These are phyloP conservation scores for Drymonia ruficornis DNA, from an alignment of 2,888 invertebrate species.

Conservation along the genomic window DNA sequence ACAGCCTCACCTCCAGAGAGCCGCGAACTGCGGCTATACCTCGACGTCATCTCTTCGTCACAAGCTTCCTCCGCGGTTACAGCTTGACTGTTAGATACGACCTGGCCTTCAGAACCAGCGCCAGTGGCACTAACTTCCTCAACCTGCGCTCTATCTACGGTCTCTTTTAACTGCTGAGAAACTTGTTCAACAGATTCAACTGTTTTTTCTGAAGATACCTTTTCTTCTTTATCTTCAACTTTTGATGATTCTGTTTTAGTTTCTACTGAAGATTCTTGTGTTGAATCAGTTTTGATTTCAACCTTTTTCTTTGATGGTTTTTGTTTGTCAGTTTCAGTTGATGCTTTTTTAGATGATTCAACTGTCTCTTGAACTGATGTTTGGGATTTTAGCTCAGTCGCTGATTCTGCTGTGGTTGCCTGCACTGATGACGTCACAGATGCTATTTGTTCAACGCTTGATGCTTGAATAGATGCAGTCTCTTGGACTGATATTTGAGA, in stretches of 20 bases:
- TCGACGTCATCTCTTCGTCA: conserved; percentile 83
- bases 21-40: conserved; percentile 86
- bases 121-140: conserved; percentile 43
- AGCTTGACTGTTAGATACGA: conserved; percentile 64
- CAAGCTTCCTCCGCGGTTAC: conserved; percentile 65
- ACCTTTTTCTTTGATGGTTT: conserved; percentile 15
- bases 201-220: conserved; percentile 9
- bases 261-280: conserved; percentile 1
- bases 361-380: conserved; percentile 26
- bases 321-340: conserved; percentile 21
- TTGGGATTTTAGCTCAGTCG: conserved; percentile 24
- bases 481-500: conserved; percentile 19
- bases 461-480: conserved; percentile 12
- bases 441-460: conserved; percentile 18
- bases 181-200: conserved; percentile 18
- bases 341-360: conserved; percentile 25
- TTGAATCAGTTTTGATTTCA: conserved; percentile 8
- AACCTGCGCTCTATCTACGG: conserved; percentile 10
- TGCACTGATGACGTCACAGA: neutral
- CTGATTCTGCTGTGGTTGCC: conserved; percentile 16
- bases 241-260: conserved; percentile 12
- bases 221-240: conserved; percentile 13
- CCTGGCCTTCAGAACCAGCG: conserved; percentile 39
- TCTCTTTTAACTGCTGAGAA: conserved; percentile 7
- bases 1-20: conserved; percentile 83